A percentile compares a stretch with the other conserved stretches of the same genome.
These are phyloP conservation scores for Tachyglossus aculeatus DNA, from an alignment of 2,797 vertebrate genomes.

Conservation along the genomic window DNA sequence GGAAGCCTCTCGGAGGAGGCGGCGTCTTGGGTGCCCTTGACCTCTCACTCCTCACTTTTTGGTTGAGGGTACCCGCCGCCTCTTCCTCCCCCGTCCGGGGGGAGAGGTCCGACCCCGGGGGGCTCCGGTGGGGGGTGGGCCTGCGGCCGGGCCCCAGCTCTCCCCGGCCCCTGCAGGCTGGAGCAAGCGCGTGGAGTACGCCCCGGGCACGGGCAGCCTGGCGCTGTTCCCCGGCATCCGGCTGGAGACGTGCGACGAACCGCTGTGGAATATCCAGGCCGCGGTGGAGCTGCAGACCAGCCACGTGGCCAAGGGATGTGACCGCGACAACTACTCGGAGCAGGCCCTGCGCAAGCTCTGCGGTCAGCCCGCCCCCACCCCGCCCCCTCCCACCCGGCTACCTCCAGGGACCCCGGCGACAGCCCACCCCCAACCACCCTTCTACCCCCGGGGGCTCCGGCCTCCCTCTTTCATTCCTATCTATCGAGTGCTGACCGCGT, in stretches of 20 bases:
- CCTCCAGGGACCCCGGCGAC: neutral
- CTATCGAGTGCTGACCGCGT: no score
- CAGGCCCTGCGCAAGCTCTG: constrained; percentile 93
- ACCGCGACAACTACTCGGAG: constrained; percentile 97
- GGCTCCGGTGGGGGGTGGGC: neutral
- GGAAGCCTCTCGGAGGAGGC: no score
- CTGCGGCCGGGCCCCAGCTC: neutral
- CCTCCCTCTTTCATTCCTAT: no score
- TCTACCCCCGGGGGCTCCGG: no score
- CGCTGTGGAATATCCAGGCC: constrained; percentile 96
- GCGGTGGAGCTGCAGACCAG: constrained; percentile 96
- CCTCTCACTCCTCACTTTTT: no score
- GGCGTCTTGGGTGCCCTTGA: no score
- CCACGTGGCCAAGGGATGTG: constrained; percentile 97
- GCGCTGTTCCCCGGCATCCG: constrained; percentile 93
- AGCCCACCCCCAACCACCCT: fast-evolving
- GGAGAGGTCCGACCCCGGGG: neutral
- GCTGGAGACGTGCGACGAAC: constrained; percentile 95
- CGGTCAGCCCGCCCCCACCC: constrained; percentile 79
- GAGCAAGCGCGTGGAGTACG: constrained; percentile 96
- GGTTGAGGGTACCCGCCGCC: no score
- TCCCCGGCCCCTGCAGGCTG: constrained; percentile 78
- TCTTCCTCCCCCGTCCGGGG: no score
- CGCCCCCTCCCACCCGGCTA: neutral
- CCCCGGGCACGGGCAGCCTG: constrained; percentile 89